phyloP scores from a whole-genome alignment of 2,888 invertebrate species.

The Sericinus montela region DNA sequence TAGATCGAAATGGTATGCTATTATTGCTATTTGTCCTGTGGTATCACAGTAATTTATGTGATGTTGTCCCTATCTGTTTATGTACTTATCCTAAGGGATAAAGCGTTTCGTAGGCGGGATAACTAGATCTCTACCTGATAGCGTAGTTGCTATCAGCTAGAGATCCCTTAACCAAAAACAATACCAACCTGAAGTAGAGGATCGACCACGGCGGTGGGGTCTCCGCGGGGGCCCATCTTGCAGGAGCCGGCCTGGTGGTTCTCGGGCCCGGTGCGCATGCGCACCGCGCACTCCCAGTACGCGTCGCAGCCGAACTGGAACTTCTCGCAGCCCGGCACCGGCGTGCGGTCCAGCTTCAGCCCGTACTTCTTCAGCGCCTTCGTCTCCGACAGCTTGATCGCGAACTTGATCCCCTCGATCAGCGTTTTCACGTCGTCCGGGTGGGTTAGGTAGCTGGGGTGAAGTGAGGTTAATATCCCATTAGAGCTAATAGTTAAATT shows the following conservation, averaged over 20 bases:
- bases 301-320: constrained; percentile 85
- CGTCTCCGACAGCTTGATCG: constrained; percentile 85
- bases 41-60: too few species aligned
- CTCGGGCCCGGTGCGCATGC: constrained; percentile 87
- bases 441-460: constrained; percentile 82
- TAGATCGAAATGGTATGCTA: too few species aligned
- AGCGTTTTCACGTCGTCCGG: constrained; percentile 88
- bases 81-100: too few species aligned
- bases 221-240: constrained; percentile 88
- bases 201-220: constrained; percentile 86
- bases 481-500: background rate
- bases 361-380: constrained; percentile 81
- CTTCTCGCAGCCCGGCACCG: constrained; percentile 85
- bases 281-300: constrained; percentile 89
- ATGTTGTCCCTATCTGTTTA: too few species aligned
- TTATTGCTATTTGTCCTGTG: too few species aligned
- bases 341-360: constrained; percentile 85
- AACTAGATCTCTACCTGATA: too few species aligned
- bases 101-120: too few species aligned
- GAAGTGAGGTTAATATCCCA: too few species aligned
- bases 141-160: too few species aligned
- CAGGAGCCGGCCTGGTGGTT: constrained; percentile 91
- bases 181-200: constrained; percentile 76
- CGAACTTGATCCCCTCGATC: constrained; percentile 91
- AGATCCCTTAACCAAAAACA: too few species aligned